Conservation (phyloP, 2,888 invertebrate species). For the Nebria salina region DNA sequence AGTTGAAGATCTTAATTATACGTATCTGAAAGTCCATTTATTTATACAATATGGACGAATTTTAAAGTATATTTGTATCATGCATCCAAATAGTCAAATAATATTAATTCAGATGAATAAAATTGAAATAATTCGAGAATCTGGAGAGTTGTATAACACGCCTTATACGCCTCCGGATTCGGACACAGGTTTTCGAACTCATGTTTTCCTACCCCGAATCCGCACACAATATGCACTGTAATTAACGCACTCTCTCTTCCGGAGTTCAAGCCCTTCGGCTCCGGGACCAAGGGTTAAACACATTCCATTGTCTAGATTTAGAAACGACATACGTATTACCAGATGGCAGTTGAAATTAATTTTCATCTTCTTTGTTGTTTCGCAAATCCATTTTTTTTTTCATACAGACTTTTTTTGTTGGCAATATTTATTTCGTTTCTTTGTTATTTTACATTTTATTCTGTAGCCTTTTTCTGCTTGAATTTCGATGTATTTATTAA, state of each 20-base stretch:
- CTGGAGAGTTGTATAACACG: background rate
- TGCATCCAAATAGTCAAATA: background rate
- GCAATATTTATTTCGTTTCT: too few relatives aligned
- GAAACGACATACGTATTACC: slow-evolving; percentile 1
- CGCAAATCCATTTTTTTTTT: background rate
- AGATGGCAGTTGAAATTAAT: background rate
- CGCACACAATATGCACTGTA: slow-evolving; percentile 32
- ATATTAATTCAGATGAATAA: background rate
- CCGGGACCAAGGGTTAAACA: slow-evolving; percentile 39
- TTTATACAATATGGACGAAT: too few relatives aligned
- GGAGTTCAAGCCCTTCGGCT: slow-evolving; percentile 42
- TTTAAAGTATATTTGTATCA: too few relatives aligned
- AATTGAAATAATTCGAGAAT: background rate
- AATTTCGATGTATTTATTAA: background rate
- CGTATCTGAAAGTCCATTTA: too few relatives aligned
- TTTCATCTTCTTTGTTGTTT: background rate
- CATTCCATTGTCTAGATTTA: slow-evolving; percentile 23
- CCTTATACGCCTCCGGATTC: slow-evolving; percentile 4
- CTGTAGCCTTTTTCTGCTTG: too few relatives aligned
- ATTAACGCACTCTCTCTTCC: slow-evolving; percentile 38
- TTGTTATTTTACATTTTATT: too few relatives aligned
- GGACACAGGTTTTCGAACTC: slow-evolving; percentile 1
- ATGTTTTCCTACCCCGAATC: slow-evolving; percentile 1
- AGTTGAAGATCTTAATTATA: too few relatives aligned
- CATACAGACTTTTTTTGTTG: too few relatives aligned